phyloP scores from a whole-genome alignment of 2,888 invertebrate genomes.

The Argyresthia albistria region DNA sequence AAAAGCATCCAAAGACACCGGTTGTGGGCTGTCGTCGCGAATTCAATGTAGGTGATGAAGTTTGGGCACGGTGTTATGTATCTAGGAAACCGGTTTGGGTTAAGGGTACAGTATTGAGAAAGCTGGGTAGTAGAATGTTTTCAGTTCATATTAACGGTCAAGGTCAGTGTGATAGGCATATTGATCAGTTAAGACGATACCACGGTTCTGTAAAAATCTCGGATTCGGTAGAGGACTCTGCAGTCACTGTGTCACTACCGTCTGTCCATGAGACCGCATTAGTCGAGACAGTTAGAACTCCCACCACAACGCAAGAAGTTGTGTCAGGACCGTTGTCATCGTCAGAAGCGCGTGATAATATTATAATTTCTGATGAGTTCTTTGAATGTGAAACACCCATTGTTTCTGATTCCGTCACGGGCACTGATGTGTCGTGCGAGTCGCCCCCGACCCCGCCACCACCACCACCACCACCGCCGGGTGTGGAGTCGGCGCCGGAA shows the following conservation, averaged over 20 bases:
- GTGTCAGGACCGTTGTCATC: background rate
- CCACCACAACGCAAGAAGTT: background rate
- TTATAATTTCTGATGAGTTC: background rate
- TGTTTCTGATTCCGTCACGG: background rate
- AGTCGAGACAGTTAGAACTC: background rate
- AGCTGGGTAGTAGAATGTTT: background rate
- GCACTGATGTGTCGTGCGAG: background rate
- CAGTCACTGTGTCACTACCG: background rate
- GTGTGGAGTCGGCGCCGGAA: background rate
- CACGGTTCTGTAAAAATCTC: background rate
- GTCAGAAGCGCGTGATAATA: background rate
- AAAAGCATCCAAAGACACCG: background rate
- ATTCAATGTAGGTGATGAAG: background rate
- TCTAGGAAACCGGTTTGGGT: background rate
- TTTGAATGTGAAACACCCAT: background rate
- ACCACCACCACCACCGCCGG: background rate
- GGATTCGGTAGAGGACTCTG: background rate
- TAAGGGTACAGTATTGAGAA: background rate
- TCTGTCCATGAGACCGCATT: background rate
- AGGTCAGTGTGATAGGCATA: background rate
- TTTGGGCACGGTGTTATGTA: background rate
- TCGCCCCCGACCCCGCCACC: background rate
- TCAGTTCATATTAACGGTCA: background rate
- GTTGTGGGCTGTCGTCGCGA: background rate
- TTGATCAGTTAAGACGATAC: background rate